These are phyloP conservation scores for Nymphalis polychloros DNA, from an alignment of 2,888 invertebrate genomes.

Conservation along the genomic window DNA sequence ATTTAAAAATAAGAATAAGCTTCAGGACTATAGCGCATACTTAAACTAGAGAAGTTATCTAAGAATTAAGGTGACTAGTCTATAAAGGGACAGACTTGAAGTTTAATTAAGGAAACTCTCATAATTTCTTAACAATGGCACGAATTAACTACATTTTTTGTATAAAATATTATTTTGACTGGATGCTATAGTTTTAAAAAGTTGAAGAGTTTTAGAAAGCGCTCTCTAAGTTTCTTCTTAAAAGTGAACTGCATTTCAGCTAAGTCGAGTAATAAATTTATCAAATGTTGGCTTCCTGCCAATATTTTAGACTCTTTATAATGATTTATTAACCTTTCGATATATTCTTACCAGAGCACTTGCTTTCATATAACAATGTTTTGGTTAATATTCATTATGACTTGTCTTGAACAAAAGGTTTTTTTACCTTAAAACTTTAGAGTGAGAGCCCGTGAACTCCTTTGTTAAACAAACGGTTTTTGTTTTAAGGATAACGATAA, in stretches of 20 bases:
- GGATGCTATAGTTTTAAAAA: neutral
- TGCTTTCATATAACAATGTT: neutral
- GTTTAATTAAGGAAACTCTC: too few relatives aligned
- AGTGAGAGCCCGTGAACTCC: too few relatives aligned
- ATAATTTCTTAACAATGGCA: too few relatives aligned
- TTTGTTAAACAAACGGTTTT: too few relatives aligned
- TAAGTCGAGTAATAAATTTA: slow-evolving; percentile 5
- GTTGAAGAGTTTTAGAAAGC: neutral
- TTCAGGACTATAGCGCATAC: too few relatives aligned
- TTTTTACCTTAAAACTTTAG: too few relatives aligned
- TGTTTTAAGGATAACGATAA: too few relatives aligned
- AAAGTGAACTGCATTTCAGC: slow-evolving; percentile 3
- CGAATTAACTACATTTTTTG: neutral
- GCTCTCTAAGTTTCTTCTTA: neutral
- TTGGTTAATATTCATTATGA: too few relatives aligned
- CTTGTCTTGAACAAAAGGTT: too few relatives aligned
- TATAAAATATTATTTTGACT: neutral
- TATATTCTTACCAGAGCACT: neutral
- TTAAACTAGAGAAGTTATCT: too few relatives aligned
- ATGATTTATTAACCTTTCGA: slow-evolving; percentile 6
- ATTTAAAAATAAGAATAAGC: neutral
- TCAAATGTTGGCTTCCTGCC: slow-evolving; percentile 3
- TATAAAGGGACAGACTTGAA: too few relatives aligned
- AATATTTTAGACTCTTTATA: slow-evolving; percentile 5
- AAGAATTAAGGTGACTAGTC: too few relatives aligned